Conservation (phyloP, 2,888 invertebrate species). For the Harpagoxenus sublaevis region DNA sequence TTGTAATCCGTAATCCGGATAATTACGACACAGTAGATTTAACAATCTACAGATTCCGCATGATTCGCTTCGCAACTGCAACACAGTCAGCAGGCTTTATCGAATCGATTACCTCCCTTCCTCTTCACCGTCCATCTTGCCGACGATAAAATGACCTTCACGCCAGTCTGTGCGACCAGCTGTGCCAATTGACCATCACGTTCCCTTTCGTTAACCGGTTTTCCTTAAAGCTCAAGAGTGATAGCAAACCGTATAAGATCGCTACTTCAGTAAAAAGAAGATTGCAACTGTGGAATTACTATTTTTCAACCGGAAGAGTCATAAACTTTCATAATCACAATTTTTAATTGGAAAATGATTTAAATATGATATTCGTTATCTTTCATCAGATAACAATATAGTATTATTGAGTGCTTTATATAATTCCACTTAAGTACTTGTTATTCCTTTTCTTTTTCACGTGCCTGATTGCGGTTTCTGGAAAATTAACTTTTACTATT, state of each 20-base stretch:
- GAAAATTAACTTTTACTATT: background rate
- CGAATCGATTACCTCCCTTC: constrained; percentile 23
- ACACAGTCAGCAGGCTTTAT: constrained; percentile 1
- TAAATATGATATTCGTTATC: background rate
- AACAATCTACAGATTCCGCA: constrained; percentile 22
- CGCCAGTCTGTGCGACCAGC: constrained; percentile 1
- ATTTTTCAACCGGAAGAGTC: background rate
- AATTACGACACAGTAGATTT: constrained; percentile 16
- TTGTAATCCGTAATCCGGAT: constrained; percentile 39
- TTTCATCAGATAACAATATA: background rate
- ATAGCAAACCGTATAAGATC: background rate
- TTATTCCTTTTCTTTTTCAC: background rate
- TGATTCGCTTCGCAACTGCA: constrained; percentile 21
- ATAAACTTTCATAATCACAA: background rate
- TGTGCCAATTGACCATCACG: constrained; percentile 40
- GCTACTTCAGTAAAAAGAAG: background rate
- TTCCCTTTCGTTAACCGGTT: constrained; percentile 40
- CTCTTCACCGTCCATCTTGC: constrained; percentile 10
- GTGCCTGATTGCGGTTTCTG: background rate
- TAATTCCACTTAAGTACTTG: background rate
- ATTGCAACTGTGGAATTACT: background rate
- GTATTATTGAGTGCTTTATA: background rate
- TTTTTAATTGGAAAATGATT: background rate
- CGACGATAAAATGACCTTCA: constrained; percentile 58
- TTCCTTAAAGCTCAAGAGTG: constrained; percentile 42